These are phyloP conservation scores for Norana najaformis DNA, from an alignment of 2,888 invertebrate species.

Conservation along the genomic window DNA sequence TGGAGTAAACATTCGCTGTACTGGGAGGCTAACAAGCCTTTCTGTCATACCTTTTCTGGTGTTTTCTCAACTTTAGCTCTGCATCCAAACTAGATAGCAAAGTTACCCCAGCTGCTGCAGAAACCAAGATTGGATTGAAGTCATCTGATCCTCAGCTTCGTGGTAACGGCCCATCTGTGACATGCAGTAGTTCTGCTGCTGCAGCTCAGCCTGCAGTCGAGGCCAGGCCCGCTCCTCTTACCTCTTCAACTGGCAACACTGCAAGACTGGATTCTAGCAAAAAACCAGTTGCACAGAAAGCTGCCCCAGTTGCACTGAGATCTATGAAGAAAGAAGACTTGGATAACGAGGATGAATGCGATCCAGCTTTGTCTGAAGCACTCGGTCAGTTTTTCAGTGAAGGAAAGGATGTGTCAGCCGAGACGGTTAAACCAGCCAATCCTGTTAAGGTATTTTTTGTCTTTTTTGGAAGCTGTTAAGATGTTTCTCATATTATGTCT, in stretches of 20 bases:
- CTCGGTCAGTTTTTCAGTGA: conserved; percentile 23
- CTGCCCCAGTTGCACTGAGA: background rate
- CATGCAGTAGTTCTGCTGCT: background rate
- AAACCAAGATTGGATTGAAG: conserved; percentile 1
- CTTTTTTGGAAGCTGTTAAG: background rate
- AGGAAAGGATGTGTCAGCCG: background rate
- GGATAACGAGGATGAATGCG: conserved; percentile 14
- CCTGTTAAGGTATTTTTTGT: conserved; percentile 18
- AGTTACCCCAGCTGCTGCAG: conserved; percentile 17
- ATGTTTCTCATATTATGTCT: background rate
- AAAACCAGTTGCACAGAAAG: conserved; percentile 6
- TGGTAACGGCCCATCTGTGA: background rate
- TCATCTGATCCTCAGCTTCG: conserved; percentile 5
- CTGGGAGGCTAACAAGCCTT: background rate
- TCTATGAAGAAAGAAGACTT: background rate
- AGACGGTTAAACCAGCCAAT: background rate
- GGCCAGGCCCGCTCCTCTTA: background rate
- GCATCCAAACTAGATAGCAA: conserved; percentile 24
- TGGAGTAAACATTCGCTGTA: background rate
- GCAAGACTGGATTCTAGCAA: conserved; percentile 7
- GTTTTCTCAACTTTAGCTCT: conserved; percentile 24
- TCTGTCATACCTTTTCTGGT: background rate
- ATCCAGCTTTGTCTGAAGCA: conserved; percentile 16
- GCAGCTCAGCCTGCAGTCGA: background rate
- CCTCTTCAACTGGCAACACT: conserved; percentile 8